A percentile compares a stretch with the other conserved stretches of the same genome.
Conservation (phyloP, 2,113 vertebrate genomes). For the Crotalus horridus region DNA sequence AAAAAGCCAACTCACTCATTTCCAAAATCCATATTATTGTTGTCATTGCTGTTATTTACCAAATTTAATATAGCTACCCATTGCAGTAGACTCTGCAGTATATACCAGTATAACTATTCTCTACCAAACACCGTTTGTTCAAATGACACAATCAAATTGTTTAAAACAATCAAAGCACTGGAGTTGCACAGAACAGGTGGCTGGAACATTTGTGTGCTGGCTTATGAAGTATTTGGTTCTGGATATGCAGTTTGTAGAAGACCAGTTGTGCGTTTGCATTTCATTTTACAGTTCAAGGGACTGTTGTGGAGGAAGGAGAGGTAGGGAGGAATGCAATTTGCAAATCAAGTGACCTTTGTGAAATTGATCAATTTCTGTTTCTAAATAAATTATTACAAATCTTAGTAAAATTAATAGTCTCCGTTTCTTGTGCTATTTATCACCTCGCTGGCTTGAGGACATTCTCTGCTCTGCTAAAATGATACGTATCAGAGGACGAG, state of each 20-base stretch:
- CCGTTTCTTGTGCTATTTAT: background rate
- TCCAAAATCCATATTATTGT: background rate
- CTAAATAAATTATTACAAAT: background rate
- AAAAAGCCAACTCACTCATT: background rate
- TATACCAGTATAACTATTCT: background rate
- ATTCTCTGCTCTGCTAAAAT: background rate
- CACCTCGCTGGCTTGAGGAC: background rate
- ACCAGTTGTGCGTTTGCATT: background rate
- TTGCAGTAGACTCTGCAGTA: background rate
- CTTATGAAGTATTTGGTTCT: background rate
- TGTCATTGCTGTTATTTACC: background rate
- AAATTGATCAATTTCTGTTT: background rate
- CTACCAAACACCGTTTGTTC: background rate
- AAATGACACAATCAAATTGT: background rate
- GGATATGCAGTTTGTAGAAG: background rate
- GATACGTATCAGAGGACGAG: background rate
- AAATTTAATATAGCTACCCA: background rate
- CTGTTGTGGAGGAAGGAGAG: background rate
- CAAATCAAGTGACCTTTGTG: background rate
- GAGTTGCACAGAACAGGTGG: background rate
- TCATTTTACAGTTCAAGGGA: background rate
- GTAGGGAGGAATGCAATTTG: background rate
- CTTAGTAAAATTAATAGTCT: background rate
- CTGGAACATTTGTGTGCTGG: background rate
- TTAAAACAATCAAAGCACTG: background rate